A percentile compares a stretch with the other conserved stretches of the same genome.
Evolutionary conservation across 2,113 vertebrate genomes (phyloP).

Genomic region (Oryctolagus cuniculus): DNA sequence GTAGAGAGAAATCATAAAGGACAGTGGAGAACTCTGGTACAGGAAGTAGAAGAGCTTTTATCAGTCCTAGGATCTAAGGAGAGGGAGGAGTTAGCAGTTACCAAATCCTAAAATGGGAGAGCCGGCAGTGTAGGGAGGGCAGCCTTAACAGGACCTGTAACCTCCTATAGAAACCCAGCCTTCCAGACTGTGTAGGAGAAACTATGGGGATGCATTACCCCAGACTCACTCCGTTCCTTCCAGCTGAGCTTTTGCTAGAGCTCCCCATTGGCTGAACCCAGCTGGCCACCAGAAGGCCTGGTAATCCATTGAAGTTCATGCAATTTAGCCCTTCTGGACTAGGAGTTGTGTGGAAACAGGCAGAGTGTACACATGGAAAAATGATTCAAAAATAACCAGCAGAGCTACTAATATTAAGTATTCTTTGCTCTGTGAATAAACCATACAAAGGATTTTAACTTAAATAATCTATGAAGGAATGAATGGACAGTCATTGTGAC

Average conservation of each 20-base stretch:
- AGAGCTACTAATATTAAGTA: not conserved
- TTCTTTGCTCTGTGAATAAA: not conserved
- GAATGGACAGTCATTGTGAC: not conserved
- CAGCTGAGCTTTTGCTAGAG: not conserved
- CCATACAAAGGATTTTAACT: not conserved
- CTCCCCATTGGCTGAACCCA: not conserved
- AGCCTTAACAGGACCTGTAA: not conserved
- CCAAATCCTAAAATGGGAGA: not conserved
- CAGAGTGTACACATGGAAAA: not conserved
- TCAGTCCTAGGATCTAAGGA: too few relatives aligned
- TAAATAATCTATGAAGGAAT: not conserved
- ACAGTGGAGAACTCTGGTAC: not conserved
- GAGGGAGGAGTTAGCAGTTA: not conserved
- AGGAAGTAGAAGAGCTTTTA: not conserved
- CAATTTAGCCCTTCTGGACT: not conserved
- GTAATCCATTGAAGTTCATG: not conserved
- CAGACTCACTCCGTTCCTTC: not conserved
- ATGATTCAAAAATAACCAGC: not conserved
- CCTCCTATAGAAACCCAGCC: not conserved
- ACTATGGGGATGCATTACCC: not conserved
- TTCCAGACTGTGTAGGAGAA: not conserved
- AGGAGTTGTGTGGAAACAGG: not conserved
- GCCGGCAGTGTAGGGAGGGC: not conserved
- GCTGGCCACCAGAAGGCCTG: not conserved
- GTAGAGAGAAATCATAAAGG: not conserved